Evolutionary conservation across 2,797 vertebrate species (phyloP), one percentile per base, ranked within the genome.

Genomic region (Girardinus metallicus): DNA sequence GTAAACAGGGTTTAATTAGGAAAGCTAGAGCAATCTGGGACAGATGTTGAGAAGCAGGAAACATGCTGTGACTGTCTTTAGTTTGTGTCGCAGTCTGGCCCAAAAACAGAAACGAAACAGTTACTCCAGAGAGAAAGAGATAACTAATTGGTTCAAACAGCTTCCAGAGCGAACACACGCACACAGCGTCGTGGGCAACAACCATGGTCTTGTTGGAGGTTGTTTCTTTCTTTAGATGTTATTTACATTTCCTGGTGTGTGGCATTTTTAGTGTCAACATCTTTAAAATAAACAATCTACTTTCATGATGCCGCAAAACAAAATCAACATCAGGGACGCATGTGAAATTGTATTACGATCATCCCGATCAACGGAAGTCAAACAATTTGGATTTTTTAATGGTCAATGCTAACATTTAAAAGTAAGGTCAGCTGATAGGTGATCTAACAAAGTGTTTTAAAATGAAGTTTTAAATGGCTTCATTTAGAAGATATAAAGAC

Each of bases 1-100:
- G 90, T 93, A 93, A 93, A 91, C 91, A 93, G 85, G 87, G 85
- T 88, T 93, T 94, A 94, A 93, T 95, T 93, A 91, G 92, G 89
- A 90, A 88, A 85, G 82, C 78, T 55, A 73, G 85, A 75, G 88
- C 85, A 88, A 90, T 92, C 89, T 90, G 93, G 89, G 91, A 92
- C 91, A 93, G 90, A 93, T 93, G 91, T 91, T 90, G 86, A 89
- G 92, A 85, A 87, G 88, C 79, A 83, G 75, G 79, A 82, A 88
- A 86, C 89, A 83, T 49, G 73, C 89, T 86, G 89, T 49, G 90
- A 83, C 77, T 86, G 86, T 85, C 90, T 86, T 83, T 68, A 51
- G 80, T 84, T 85, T 81, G 77, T 76, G 86, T 81, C 71, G 39
- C 79, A 76, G 68, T 49, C 1, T 36, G 51, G 74, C 49, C n/a